A percentile compares a stretch with the other conserved stretches of the same genome.
phyloP scores from a whole-genome alignment of 2,888 invertebrate genomes.

The Pachymerium ferrugineum region DNA sequence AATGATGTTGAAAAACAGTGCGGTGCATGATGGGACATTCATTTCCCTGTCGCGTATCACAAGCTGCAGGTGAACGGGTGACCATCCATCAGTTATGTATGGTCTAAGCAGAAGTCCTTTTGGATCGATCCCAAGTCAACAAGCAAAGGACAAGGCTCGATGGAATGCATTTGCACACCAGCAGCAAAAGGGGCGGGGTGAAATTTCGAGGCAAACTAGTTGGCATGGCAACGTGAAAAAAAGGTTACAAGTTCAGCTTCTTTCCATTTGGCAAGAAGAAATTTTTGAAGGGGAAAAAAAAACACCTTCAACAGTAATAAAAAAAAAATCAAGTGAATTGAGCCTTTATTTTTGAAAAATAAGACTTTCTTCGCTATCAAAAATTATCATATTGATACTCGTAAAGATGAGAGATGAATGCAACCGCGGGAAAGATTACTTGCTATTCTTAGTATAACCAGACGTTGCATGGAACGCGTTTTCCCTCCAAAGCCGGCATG shows the following conservation, averaged over 20 bases:
- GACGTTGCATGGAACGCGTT: too few species aligned
- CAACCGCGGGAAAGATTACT: too few species aligned
- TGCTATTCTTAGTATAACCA: too few species aligned
- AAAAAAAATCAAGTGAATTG: too few species aligned
- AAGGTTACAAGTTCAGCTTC: neutral
- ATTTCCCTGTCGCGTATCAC: constrained; percentile 18
- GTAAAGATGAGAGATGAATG: too few species aligned
- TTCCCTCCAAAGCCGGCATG: too few species aligned
- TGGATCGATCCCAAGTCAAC: constrained; percentile 27
- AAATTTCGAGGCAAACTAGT: constrained; percentile 11
- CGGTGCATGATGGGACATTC: constrained; percentile 5
- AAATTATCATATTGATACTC: too few species aligned
- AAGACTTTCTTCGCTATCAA: too few species aligned
- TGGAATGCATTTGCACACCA: constrained; percentile 24
- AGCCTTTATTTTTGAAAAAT: too few species aligned
- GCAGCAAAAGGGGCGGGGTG: constrained; percentile 7
- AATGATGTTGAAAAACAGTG: neutral
- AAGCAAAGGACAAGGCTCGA: constrained; percentile 20
- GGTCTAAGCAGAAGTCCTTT: neutral
- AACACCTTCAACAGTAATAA: neutral
- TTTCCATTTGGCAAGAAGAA: too few species aligned
- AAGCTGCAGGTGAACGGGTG: constrained; percentile 23
- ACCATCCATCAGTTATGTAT: constrained; percentile 19
- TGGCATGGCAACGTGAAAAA: constrained; percentile 18
- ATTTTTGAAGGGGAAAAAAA: too few species aligned